These are phyloP conservation scores for Dichetophora obliterata DNA, from an alignment of 2,888 invertebrate species.

Conservation along the genomic window DNA sequence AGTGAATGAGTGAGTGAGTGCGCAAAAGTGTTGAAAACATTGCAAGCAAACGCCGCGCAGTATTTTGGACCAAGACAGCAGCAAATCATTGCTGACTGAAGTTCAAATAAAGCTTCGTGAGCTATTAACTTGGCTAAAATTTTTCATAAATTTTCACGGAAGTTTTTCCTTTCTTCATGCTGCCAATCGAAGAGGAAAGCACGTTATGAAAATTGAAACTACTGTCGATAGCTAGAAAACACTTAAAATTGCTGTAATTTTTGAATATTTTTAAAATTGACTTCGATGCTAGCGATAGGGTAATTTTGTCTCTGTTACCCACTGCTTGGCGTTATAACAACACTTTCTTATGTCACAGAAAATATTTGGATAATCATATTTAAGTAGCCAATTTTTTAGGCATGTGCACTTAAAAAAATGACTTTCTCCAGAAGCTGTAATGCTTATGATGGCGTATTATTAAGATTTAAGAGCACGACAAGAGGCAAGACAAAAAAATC, in stretches of 20 bases:
- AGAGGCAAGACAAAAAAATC: too few species aligned
- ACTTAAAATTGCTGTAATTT: conserved; percentile 26
- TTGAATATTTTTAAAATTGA: neutral
- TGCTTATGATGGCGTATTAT: too few species aligned
- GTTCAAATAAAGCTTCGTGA: conserved; percentile 20
- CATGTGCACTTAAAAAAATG: neutral
- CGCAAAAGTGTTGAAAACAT: neutral
- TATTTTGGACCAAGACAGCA: too few species aligned
- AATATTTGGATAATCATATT: neutral
- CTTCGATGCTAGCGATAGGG: too few species aligned
- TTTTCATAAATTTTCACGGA: neutral
- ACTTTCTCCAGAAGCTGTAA: too few species aligned
- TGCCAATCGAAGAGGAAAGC: neutral
- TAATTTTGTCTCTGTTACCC: neutral
- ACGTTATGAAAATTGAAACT: conserved; percentile 17
- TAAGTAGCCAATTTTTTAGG: too few species aligned
- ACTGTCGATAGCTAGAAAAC: conserved; percentile 12
- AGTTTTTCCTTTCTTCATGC: neutral
- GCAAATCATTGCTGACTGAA: neutral
- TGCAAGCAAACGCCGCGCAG: neutral
- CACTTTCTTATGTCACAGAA: conserved; percentile 4
- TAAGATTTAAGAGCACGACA: too few species aligned
- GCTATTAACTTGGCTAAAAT: conserved; percentile 16
- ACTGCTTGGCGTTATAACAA: neutral
- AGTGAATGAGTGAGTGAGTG: neutral